Evolutionary conservation across 2,888 invertebrate species (phyloP).

Genomic region (Argyra leucocephala): DNA sequence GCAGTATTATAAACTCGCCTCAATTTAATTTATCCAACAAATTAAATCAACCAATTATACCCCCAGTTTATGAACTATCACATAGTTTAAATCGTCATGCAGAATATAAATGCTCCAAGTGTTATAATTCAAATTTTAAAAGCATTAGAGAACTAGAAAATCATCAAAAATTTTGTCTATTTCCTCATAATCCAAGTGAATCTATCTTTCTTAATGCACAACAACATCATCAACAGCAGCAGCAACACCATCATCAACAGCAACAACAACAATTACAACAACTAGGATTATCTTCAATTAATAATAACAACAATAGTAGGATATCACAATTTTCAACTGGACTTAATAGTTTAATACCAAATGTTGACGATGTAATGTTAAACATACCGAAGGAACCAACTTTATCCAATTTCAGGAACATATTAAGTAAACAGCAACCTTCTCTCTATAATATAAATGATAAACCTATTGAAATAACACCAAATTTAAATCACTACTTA

Average conservation of each 20-base stretch:
- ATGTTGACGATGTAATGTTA: background rate
- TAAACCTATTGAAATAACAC: conserved; percentile 1
- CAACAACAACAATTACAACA: conserved; percentile 33
- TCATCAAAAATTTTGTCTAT: conserved; percentile 55
- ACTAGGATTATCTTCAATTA: background rate
- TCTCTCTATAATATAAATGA: background rate
- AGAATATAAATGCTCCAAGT: conserved; percentile 65
- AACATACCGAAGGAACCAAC: background rate
- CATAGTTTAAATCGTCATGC: background rate
- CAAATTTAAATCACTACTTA: background rate
- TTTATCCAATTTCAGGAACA: background rate
- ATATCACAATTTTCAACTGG: background rate
- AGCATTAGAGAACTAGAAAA: conserved; percentile 58
- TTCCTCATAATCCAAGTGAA: conserved; percentile 26
- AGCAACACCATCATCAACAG: conserved; percentile 24
- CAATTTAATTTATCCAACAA: background rate
- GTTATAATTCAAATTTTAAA: conserved; percentile 58
- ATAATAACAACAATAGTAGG: background rate
- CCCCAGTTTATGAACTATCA: background rate
- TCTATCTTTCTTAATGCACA: conserved; percentile 40
- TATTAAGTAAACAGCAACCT: background rate
- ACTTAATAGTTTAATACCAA: background rate
- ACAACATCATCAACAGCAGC: too few species aligned
- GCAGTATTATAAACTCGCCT: background rate
- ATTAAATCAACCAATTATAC: background rate